These are phyloP conservation scores for Myotis planiceps DNA, from an alignment of 2,797 vertebrate species.

Conservation along the genomic window DNA sequence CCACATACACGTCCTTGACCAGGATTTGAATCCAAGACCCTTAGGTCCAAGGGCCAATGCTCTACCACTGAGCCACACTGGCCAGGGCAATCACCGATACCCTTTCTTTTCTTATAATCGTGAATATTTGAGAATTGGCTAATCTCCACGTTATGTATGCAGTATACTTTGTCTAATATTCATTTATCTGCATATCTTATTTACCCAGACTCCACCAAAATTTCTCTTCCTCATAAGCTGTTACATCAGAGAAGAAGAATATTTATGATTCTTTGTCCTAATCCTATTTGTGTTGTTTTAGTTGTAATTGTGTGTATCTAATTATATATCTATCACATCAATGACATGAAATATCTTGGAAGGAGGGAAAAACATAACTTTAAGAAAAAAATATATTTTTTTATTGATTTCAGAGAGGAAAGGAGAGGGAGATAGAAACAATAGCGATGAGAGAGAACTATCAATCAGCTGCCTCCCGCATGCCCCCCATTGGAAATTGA, in stretches of 20 bases:
- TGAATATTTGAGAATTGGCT: slow-evolving; percentile 13
- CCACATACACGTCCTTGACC: too few species aligned
- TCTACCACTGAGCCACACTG: too few species aligned
- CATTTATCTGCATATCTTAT: too few species aligned
- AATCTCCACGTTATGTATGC: background rate
- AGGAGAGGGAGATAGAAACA: too few species aligned
- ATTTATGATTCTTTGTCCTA: background rate
- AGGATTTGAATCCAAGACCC: too few species aligned
- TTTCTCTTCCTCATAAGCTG: background rate
- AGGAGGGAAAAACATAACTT: background rate
- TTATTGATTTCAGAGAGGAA: too few species aligned
- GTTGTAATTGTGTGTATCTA: background rate
- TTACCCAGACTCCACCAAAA: too few species aligned
- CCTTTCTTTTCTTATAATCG: background rate
- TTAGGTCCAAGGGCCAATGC: too few species aligned
- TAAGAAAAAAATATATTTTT: background rate
- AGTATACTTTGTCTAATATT: background rate
- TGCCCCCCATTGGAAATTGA: too few species aligned
- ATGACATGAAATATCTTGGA: slow-evolving; percentile 23
- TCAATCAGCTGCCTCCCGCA: too few species aligned
- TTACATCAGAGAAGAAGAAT: background rate
- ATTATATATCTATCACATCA: background rate
- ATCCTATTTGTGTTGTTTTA: background rate
- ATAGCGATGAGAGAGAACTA: too few species aligned
- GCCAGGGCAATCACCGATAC: too few species aligned